These are phyloP conservation scores for Halocaridina rubra DNA, from an alignment of 2,888 invertebrate species.

Conservation along the genomic window DNA sequence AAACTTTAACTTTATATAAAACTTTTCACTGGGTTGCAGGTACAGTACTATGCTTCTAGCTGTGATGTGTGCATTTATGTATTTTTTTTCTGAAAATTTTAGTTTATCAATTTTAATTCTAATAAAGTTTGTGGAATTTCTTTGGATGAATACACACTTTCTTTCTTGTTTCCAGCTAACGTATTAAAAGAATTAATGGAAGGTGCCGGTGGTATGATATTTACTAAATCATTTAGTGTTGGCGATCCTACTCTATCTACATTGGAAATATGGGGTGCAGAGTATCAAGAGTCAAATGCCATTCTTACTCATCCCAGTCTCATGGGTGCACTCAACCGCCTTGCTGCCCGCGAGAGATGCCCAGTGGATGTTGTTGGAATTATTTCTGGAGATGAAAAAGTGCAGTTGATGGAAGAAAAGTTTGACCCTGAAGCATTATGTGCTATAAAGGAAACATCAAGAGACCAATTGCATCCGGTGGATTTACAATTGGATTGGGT, in stretches of 20 bases:
- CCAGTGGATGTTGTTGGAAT: slow-evolving; percentile 92
- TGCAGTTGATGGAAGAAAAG: slow-evolving; percentile 72
- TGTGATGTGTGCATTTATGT: too few species aligned
- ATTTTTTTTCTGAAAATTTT: too few species aligned
- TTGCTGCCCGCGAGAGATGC: slow-evolving; percentile 89
- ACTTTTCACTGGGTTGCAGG: too few species aligned
- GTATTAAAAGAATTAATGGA: slow-evolving; percentile 97
- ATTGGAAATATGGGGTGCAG: slow-evolving; percentile 95
- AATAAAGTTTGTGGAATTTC: neutral
- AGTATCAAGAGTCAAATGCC: slow-evolving; percentile 78
- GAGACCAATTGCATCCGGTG: slow-evolving; percentile 75
- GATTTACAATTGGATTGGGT: slow-evolving; percentile 90
- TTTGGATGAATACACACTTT: neutral
- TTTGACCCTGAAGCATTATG: slow-evolving; percentile 67
- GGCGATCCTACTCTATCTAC: slow-evolving; percentile 95
- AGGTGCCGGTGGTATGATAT: slow-evolving; percentile 92
- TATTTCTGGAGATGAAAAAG: slow-evolving; percentile 86
- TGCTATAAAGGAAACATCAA: slow-evolving; percentile 69
- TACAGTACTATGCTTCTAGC: too few species aligned
- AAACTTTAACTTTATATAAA: too few species aligned
- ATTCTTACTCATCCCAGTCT: slow-evolving; percentile 81
- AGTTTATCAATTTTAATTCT: neutral
- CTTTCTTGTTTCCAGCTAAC: slow-evolving; percentile 76
- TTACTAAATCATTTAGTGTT: slow-evolving; percentile 85
- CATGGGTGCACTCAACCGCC: slow-evolving; percentile 75